phyloP scores from a whole-genome alignment of 2,888 invertebrate genomes.

The Cosmopolites sordidus region DNA sequence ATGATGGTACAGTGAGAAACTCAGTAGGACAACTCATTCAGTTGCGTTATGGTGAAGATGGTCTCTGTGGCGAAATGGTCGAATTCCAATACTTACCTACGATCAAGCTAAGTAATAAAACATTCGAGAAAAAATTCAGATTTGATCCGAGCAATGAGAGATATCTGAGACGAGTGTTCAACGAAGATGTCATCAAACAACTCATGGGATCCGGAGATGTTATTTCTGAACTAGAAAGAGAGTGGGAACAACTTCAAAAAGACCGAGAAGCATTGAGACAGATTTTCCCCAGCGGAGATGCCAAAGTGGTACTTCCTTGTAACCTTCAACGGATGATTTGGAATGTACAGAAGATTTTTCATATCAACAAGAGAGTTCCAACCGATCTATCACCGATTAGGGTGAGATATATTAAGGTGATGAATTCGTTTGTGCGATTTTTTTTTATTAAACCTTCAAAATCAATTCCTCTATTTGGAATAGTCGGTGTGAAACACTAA shows the following conservation, averaged over 20 bases:
- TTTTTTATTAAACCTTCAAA: no score
- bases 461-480: no score
- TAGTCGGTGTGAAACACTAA: no score
- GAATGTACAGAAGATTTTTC: constrained; percentile 99
- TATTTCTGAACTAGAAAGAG: constrained; percentile 84
- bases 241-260: constrained; percentile 89
- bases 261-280: constrained; percentile 84
- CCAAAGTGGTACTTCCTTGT: constrained; percentile 94
- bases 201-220: constrained; percentile 89
- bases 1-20: constrained; percentile 97
- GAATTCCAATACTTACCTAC: constrained; percentile 96
- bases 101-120: constrained; percentile 89
- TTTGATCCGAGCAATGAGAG: constrained; percentile 96
- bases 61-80: constrained; percentile 94
- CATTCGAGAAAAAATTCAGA: constrained; percentile 93
- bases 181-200: constrained; percentile 91
- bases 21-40: constrained; percentile 93
- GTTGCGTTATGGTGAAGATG: constrained; percentile 97
- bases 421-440: not conserved
- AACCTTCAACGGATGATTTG: constrained; percentile 98
- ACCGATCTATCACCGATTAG: constrained; percentile 92
- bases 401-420: no score
- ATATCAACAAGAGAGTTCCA: constrained; percentile 89
- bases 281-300: constrained; percentile 96
- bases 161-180: constrained; percentile 81